Percentiles rank a stretch among this genome's conserved stretches.
These are phyloP conservation scores for Phaedon cochleariae DNA, from an alignment of 2,888 invertebrate genomes.

Conservation along the genomic window DNA sequence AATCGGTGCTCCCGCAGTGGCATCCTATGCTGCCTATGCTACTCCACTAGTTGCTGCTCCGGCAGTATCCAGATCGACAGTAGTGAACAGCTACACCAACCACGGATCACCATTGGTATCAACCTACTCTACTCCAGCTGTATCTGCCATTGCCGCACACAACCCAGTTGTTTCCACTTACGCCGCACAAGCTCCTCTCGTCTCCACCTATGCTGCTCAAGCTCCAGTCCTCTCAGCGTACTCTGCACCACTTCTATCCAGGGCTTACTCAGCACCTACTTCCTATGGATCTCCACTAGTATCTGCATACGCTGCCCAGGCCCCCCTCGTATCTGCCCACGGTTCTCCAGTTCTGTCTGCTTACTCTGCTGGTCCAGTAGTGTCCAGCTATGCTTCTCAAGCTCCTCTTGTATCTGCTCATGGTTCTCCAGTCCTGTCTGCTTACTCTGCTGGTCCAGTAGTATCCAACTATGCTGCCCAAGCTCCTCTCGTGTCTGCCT, in stretches of 20 bases:
- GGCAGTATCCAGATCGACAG: constrained; percentile 60
- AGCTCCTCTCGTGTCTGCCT: constrained; percentile 56
- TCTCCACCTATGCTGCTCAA: constrained; percentile 8
- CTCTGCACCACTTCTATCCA: constrained; percentile 47
- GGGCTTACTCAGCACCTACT: background rate
- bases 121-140: constrained; percentile 54
- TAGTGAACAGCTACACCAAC: constrained; percentile 68
- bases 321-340: constrained; percentile 30
- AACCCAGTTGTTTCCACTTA: constrained; percentile 32
- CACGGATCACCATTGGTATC: constrained; percentile 63
- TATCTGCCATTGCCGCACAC: constrained; percentile 39
- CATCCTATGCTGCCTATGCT: constrained; percentile 49
- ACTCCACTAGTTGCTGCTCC: constrained; percentile 59
- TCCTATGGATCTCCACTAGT: constrained; percentile 37
- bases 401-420: constrained; percentile 44
- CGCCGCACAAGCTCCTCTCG: background rate
- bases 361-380: constrained; percentile 35
- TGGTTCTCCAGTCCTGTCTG: constrained; percentile 62
- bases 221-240: constrained; percentile 43
- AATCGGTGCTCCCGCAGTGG: constrained; percentile 53
- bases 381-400: constrained; percentile 26
- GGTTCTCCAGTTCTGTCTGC: constrained; percentile 37
- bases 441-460: constrained; percentile 27
- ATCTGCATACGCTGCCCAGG: constrained; percentile 48
- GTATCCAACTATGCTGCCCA: constrained; percentile 27